These are phyloP conservation scores for Eueremaeus valkanovi DNA, from an alignment of 2,888 invertebrate genomes.

Conservation along the genomic window DNA sequence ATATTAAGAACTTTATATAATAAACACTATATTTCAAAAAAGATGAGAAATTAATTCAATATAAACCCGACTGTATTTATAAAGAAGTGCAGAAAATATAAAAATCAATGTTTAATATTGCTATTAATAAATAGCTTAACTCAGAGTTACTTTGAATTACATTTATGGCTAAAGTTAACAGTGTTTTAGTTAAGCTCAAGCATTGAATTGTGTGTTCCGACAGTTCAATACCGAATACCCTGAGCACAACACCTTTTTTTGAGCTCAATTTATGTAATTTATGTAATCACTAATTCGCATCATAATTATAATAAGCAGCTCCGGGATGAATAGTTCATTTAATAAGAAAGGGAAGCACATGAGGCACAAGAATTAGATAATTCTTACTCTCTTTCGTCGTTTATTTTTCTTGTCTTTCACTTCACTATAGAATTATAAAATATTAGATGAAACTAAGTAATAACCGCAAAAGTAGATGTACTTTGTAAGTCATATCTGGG, in stretches of 20 bases:
- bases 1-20: not conserved
- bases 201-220: not conserved
- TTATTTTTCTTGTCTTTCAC: not conserved
- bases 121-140: constrained; percentile 1
- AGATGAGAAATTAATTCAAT: constrained; percentile 29
- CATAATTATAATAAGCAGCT: not conserved
- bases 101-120: not conserved
- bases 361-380: not conserved
- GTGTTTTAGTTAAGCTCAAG: not conserved
- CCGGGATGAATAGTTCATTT: constrained; percentile 1
- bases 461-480: too few species aligned
- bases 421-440: not conserved
- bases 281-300: not conserved
- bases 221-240: not conserved
- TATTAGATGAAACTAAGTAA: not conserved
- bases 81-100: not conserved
- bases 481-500: too few species aligned
- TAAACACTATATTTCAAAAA: not conserved
- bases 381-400: not conserved
- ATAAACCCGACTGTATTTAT: not conserved
- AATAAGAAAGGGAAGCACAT: not conserved
- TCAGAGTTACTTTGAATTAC: not conserved
- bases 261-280: not conserved
- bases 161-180: not conserved
- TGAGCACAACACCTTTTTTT: constrained; percentile 4